Base-by-base conservation (phyloP, 2,888 invertebrate genomes). In the Trissoscelio sp. region DNA sequence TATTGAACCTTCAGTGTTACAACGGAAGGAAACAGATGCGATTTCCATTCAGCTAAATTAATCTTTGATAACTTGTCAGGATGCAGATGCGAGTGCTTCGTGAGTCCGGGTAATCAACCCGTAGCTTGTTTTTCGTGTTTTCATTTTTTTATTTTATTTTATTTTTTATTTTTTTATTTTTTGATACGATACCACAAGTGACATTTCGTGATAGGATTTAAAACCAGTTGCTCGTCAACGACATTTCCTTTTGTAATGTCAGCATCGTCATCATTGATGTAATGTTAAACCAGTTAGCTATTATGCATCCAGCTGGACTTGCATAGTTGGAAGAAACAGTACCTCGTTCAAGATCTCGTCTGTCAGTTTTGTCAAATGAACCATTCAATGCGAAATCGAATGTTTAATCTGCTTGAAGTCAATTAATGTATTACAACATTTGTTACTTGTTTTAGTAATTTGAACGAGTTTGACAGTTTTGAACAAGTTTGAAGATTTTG, bases 281-380 rank as follows among this genome's bases (percentile, higher is more conserved):
- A 79, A 79, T n/a, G 58, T 16, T 58, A 64, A 72, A 79, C 72
- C 78, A 58, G 78, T 72, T 79, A 46, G 20, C 57, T 72, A 62
- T 64, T 66, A 69, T 62, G 44, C 60, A 28, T 42, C 9, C 51
- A 24, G 24, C 51, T 28, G 39, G 37, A 70, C 57, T 46, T 62
- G 57, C 64, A 78, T 28, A 57, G 39, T 57, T 24, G 18, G 22
- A 55, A 55, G 44, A 62, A 70, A 62, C n/a, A n/a, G n/a, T 69
- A 48, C 39, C 28, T 69, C 55, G 24, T 46, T 46, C 12, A 34
- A 37, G 44, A 77, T 62, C 69, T 37, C 9, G 42, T 62, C 37
- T 44, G 42, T 62, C 46, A 77, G 46, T 44, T 60, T 22, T 53
- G 60, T 67, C 51, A 53, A 60, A 51, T 60, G 39, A 60, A 51